Evolutionary conservation across 2,797 vertebrate genomes (phyloP).

Genomic region (Distichodus sexfasciatus): DNA sequence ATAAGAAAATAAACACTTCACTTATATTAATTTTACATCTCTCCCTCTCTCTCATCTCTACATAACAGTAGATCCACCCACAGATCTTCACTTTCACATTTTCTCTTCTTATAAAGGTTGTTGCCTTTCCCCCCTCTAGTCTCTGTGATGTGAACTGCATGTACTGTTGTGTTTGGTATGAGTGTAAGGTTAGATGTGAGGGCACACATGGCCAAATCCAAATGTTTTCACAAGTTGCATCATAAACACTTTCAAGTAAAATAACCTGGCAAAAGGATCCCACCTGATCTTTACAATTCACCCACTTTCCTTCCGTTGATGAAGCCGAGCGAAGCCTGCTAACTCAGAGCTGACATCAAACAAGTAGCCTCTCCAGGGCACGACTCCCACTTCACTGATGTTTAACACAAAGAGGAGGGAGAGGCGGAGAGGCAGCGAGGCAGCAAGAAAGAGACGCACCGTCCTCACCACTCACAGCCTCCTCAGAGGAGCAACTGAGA

Average conservation of each 20-base stretch:
- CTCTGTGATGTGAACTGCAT: no score
- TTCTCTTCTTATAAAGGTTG: no score
- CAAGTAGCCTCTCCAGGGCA: slow-evolving; percentile 62
- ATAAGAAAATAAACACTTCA: no score
- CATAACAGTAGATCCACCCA: no score
- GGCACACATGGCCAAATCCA: no score
- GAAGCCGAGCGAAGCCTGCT: background rate
- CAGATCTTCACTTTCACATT: no score
- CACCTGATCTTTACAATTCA: background rate
- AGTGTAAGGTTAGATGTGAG: no score
- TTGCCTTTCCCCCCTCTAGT: no score
- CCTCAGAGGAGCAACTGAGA: background rate
- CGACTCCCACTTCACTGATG: slow-evolving; percentile 68
- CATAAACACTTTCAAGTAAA: background rate
- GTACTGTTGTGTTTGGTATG: no score
- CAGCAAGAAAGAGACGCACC: background rate
- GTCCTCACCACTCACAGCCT: background rate
- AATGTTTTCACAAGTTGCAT: background rate
- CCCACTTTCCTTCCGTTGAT: background rate
- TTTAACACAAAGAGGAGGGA: slow-evolving; percentile 71
- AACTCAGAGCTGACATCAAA: slow-evolving; percentile 51
- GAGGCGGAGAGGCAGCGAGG: no score
- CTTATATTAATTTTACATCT: no score
- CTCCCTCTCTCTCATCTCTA: no score
- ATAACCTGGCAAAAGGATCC: background rate